Conservation (phyloP, 2,113 vertebrate species). For the Lichenostomus cassidix region DNA sequence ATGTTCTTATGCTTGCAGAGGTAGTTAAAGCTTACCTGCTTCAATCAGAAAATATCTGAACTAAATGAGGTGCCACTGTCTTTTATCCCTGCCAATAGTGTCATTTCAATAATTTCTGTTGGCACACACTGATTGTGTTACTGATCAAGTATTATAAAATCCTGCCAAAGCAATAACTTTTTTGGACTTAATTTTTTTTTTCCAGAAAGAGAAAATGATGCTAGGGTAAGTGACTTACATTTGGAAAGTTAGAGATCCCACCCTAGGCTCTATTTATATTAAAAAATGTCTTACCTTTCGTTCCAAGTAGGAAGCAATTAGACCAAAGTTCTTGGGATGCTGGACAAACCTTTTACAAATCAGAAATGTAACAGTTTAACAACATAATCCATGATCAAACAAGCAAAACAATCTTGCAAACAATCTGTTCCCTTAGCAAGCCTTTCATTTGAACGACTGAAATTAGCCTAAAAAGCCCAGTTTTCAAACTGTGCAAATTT, state of each 20-base stretch:
- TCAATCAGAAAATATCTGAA: not conserved
- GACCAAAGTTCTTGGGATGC: conserved; percentile 97
- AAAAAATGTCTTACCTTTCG: conserved; percentile 86
- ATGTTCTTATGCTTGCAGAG: not conserved
- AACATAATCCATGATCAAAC: not conserved
- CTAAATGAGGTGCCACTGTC: not conserved
- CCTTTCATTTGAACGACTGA: not conserved
- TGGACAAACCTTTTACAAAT: conserved; percentile 89
- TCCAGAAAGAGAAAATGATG: not conserved
- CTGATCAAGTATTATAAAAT: not conserved
- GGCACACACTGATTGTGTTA: not conserved
- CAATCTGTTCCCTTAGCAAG: not conserved
- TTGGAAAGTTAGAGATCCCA: not conserved
- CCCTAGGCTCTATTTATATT: not conserved
- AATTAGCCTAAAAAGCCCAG: not conserved
- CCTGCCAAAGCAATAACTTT: not conserved
- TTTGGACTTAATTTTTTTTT: not conserved
- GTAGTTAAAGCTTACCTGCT: not conserved
- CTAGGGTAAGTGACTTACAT: conserved; percentile 5
- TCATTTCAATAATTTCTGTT: not conserved
- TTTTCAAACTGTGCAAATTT: not conserved
- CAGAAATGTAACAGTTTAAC: conserved; percentile 40
- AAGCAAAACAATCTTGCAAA: not conserved
- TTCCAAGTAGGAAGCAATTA: conserved; percentile 96
- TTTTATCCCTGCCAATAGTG: not conserved